Percentiles rank a stretch among this genome's conserved stretches.
Conservation (phyloP, 2,888 invertebrate species). For the Caenorhabditis uteleia region DNA sequence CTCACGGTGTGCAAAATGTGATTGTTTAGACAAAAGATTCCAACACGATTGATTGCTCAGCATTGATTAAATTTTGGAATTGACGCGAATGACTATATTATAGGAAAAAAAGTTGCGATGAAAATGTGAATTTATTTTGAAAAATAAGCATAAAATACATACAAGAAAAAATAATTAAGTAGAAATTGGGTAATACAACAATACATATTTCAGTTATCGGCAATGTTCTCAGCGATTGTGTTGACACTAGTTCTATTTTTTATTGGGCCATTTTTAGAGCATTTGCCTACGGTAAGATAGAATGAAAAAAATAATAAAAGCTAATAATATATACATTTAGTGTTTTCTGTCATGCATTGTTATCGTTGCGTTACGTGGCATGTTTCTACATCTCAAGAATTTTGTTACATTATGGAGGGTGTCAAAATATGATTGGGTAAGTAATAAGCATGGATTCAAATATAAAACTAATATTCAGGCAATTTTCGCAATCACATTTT, state of each 20-base stretch:
- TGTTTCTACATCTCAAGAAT: conserved; percentile 77
- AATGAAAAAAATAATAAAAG: not conserved
- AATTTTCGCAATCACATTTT: conserved; percentile 83
- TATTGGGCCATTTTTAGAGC: conserved; percentile 85
- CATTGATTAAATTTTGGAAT: too few species aligned
- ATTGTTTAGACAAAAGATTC: too few species aligned
- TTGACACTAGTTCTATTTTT: conserved; percentile 82
- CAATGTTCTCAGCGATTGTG: conserved; percentile 80
- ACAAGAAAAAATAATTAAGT: conserved; percentile 5
- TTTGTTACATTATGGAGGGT: conserved; percentile 79
- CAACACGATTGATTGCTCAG: too few species aligned
- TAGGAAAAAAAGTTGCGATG: too few species aligned
- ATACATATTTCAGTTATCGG: conserved; percentile 80
- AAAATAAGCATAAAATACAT: not conserved
- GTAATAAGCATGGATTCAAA: conserved; percentile 12
- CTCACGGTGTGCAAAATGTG: too few species aligned
- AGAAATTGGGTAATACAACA: too few species aligned
- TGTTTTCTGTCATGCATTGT: conserved; percentile 71
- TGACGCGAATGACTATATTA: too few species aligned
- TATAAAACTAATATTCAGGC: conserved; percentile 28
- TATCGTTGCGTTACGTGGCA: conserved; percentile 71
- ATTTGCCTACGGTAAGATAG: conserved; percentile 78
- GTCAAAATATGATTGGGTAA: conserved; percentile 80
- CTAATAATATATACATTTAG: conserved; percentile 17
- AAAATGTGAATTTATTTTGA: conserved; percentile 7